A percentile compares a stretch with the other conserved stretches of the same genome.
These are phyloP conservation scores for pig (Sus scrofa) DNA, from an alignment of 2,113 vertebrate species.

Conservation along the genomic window DNA sequence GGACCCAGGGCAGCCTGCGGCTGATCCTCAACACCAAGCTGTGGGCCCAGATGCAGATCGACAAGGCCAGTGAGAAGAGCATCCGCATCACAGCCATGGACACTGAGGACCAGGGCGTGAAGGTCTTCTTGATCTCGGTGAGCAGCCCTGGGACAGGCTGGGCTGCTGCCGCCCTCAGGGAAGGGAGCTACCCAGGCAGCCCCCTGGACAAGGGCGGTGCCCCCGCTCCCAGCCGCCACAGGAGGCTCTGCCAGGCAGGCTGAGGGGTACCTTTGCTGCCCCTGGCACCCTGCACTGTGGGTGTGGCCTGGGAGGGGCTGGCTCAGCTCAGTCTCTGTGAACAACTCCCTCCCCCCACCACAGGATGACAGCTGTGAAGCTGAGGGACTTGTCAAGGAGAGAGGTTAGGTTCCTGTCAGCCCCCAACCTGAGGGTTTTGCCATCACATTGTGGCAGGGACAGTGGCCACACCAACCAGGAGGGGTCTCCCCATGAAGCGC, in stretches of 20 bases:
- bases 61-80: conserved; percentile 99
- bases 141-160: conserved; percentile 28
- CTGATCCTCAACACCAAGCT: conserved; percentile 99
- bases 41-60: conserved; percentile 99
- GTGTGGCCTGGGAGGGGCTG: no score
- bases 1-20: conserved; percentile 98
- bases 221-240: neutral
- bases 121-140: conserved; percentile 99
- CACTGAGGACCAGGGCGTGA: conserved; percentile 98
- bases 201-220: rapidly evolving
- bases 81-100: conserved; percentile 98
- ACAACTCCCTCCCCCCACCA: no score
- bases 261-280: neutral
- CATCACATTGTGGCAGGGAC: neutral
- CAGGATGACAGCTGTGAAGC: no score
- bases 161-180: neutral
- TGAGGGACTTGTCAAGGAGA: neutral
- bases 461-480: neutral
- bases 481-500: neutral
- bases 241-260: no score
- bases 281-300: neutral
- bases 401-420: neutral
- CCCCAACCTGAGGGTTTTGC: neutral
- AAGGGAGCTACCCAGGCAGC: neutral
- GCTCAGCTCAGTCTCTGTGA: no score